These are phyloP conservation scores for Rambutsinella grinnellia DNA, from an alignment of 2,888 invertebrate genomes.

Conservation along the genomic window DNA sequence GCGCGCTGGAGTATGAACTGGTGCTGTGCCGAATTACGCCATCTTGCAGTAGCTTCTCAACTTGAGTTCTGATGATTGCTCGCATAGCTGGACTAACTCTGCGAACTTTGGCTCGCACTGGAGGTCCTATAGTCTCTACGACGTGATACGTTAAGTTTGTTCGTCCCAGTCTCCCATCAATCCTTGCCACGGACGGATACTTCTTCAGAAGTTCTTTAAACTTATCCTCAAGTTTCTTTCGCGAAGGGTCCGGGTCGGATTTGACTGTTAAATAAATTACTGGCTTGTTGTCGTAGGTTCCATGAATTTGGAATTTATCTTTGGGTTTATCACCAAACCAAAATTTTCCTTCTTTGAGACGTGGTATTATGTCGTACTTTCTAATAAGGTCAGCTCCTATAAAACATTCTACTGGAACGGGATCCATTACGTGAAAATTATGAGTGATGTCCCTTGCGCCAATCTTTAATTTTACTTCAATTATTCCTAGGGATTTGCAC, in stretches of 20 bases:
- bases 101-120: conserved; percentile 7
- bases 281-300: neutral
- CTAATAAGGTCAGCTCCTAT: conserved; percentile 16
- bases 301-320: neutral
- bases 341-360: neutral
- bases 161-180: conserved; percentile 17
- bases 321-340: conserved; percentile 26
- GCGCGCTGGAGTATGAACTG: conserved; percentile 2
- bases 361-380: neutral
- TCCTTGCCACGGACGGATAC: conserved; percentile 15
- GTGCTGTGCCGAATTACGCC: conserved; percentile 24
- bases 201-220: conserved; percentile 13
- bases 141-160: conserved; percentile 17
- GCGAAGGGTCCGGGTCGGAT: too few relatives aligned
- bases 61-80: conserved; percentile 20
- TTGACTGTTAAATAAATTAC: neutral
- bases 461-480: neutral
- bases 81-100: neutral
- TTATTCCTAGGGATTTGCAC: neutral
- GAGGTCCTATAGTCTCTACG: conserved; percentile 21
- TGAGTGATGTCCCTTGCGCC: neutral
- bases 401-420: neutral
- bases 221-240: neutral
- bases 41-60: conserved; percentile 23
- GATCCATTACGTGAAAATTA: conserved; percentile 9